Evolutionary conservation across 2,113 vertebrate genomes (phyloP), one percentile per base, ranked within the genome.

Genomic region (Misgurnus anguillicaudatus): DNA sequence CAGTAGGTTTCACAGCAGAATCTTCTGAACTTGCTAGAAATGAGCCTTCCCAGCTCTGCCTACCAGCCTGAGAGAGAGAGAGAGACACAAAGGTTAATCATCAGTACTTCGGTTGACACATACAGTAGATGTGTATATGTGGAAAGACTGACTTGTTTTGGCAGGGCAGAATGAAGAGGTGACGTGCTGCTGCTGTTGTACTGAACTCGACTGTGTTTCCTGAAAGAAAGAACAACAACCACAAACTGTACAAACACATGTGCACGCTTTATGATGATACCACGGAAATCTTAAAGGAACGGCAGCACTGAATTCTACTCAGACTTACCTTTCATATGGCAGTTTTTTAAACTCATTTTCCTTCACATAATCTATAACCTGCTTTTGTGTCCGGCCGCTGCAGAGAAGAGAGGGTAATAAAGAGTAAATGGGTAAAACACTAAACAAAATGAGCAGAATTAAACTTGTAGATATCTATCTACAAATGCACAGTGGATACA

Each of bases 381-480:
- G 98, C 92, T 98, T 99, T 93, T 99, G 98, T 65, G 98, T 99
- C 83, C 96, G 96, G 41, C 98, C 98, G 66, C 98, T 99, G 84
- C n/a, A 82, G 88, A 81, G 89, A 64, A 82, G 80, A 77, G 45
- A 58, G 5, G 31, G 1, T 8, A 57, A 80, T 79, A 21, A 80
- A 86, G 47, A 73, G 2, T 45, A 41, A 10, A n/a, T 7, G 9
- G 17, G 0, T 3, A 36, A 75, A 5, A 73, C 16, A 24, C 31
- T 14, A 2, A 19, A 6, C 16, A 38, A 11, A 55, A 9, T 2
- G 9, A 10, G 24, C 24, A 31, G 24, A 0, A 48, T 7, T 0
- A 17, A 16, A 36, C 19, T 10, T 8, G 14, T 31, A n/a, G 11
- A 74, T 21, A 77, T 55, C 36, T 21, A 77, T 55, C 36, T 21